These are phyloP conservation scores for Champsocephalus gunnari DNA, from an alignment of 2,797 vertebrate species.

Conservation along the genomic window DNA sequence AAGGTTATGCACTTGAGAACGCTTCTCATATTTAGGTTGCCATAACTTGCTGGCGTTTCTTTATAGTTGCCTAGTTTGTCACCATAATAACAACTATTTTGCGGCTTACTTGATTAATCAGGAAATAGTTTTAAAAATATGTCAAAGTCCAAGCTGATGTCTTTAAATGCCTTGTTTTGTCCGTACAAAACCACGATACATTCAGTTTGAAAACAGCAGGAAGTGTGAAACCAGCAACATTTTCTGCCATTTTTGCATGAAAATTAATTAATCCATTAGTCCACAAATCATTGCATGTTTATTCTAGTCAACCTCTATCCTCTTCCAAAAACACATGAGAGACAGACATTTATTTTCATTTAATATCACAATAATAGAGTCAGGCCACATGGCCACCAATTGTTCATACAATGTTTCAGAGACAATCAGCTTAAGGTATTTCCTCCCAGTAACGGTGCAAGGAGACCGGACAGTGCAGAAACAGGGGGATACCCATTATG, in stretches of 20 bases:
- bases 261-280: no score
- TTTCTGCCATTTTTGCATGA: no score
- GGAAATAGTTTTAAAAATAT: no score
- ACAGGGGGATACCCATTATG: constrained; percentile 47
- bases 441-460: constrained; percentile 23
- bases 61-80: no score
- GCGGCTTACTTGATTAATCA: no score
- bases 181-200: background rate
- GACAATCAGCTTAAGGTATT: constrained; percentile 19
- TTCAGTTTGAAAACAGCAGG: background rate
- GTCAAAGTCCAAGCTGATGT: background rate
- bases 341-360: background rate
- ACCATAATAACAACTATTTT: no score
- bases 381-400: background rate
- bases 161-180: background rate
- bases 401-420: background rate
- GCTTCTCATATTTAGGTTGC: background rate
- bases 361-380: constrained; percentile 4
- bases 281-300: background rate
- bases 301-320: constrained; percentile 5
- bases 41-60: no score
- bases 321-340: background rate
- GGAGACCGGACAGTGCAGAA: constrained; percentile 34
- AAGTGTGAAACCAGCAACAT: background rate
- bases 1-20: background rate